phyloP scores from a whole-genome alignment of 2,888 invertebrate genomes.

The Cerceris ruficornis region DNA sequence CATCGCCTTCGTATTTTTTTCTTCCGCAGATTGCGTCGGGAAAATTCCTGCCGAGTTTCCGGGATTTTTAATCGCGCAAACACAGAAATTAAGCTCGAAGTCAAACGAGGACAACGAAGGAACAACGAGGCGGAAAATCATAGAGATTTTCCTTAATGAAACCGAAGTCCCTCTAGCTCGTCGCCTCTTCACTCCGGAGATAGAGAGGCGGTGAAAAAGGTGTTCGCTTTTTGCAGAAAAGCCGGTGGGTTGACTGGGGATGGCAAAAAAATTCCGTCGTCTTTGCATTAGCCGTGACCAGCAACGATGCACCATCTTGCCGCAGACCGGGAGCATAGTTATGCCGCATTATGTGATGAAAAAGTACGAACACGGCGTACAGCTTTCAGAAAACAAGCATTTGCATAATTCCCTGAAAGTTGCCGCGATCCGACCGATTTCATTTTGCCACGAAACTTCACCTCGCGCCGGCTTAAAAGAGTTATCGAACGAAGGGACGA shows the following conservation, averaged over 20 bases:
- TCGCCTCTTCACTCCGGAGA: neutral
- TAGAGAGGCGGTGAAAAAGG: neutral
- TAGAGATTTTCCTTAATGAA: conserved; percentile 33
- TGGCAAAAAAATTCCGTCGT: conserved; percentile 8
- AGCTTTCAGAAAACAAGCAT: conserved; percentile 26
- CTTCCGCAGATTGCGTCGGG: no score
- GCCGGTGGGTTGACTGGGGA: neutral
- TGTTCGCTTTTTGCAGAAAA: conserved; percentile 13
- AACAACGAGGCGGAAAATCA: conserved; percentile 14
- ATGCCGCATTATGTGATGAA: conserved; percentile 48
- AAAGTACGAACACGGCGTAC: conserved; percentile 31
- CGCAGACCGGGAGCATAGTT: neutral
- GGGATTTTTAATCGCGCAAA: neutral
- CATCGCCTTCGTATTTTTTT: no score
- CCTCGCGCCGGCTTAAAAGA: neutral
- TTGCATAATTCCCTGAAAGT: neutral
- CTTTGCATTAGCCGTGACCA: conserved; percentile 39
- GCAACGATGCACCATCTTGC: conserved; percentile 2
- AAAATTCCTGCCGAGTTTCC: neutral
- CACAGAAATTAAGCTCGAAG: neutral
- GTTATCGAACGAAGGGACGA: no score
- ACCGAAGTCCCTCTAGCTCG: conserved; percentile 3
- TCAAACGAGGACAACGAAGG: neutral
- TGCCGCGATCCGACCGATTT: neutral
- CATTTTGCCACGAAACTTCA: neutral